A percentile compares a stretch with the other conserved stretches of the same genome.
phyloP scores from a whole-genome alignment of 2,797 vertebrate genomes.

The Acanthurus tractus region DNA sequence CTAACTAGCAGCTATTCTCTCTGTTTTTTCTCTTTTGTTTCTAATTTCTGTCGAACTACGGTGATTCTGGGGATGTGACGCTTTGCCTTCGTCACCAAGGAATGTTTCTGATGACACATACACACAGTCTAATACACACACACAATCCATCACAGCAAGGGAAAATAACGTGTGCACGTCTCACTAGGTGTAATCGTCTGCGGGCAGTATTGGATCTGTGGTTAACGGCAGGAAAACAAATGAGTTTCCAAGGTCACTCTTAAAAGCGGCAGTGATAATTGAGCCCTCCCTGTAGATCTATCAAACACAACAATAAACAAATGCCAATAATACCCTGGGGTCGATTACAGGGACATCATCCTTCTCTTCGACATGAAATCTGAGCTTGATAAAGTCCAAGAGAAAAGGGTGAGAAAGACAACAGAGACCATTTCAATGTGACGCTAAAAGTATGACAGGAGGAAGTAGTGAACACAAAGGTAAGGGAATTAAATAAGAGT shows the following conservation, averaged over 20 bases:
- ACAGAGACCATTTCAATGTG: conserved; percentile 13
- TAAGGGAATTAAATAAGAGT: conserved; percentile 9
- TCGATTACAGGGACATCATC: conserved; percentile 62
- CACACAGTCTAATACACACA: conserved; percentile 4
- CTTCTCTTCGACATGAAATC: conserved; percentile 37
- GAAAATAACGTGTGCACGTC: conserved; percentile 38
- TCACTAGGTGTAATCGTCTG: conserved; percentile 68
- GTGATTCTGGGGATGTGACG: conserved; percentile 19
- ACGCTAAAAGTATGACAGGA: conserved; percentile 9
- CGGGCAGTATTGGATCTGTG: conserved; percentile 71
- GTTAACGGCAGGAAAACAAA: conserved; percentile 84
- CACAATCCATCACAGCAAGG: conserved; percentile 46
- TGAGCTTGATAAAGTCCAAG: conserved; percentile 12
- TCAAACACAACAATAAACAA: conserved; percentile 85
- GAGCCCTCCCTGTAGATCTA: conserved; percentile 83
- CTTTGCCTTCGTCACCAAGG: conserved; percentile 37
- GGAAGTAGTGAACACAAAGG: conserved; percentile 17
- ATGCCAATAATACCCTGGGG: conserved; percentile 77
- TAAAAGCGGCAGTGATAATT: conserved; percentile 78
- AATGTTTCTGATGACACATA: conserved; percentile 39
- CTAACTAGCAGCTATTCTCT: conserved; percentile 1
- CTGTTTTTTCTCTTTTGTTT: conserved; percentile 16
- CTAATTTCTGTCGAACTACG: conserved; percentile 38
- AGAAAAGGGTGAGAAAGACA: conserved; percentile 16
- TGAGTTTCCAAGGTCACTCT: conserved; percentile 89